These are phyloP conservation scores for Bos javanicus DNA, from an alignment of 2,113 vertebrate species.

Conservation along the genomic window DNA sequence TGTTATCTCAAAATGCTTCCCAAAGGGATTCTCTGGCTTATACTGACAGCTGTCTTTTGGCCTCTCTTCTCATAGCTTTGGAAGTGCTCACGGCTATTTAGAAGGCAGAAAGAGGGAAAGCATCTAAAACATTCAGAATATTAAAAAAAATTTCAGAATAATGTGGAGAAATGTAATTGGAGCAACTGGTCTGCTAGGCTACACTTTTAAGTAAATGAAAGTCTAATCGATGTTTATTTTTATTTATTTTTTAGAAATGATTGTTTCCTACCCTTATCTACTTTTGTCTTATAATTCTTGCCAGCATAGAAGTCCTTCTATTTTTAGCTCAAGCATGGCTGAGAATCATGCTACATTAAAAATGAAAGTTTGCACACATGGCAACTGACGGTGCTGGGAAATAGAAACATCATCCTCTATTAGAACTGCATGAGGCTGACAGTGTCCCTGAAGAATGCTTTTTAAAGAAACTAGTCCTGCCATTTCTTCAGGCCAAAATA, in stretches of 20 bases:
- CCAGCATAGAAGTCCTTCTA: not conserved
- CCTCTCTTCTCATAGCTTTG: not conserved
- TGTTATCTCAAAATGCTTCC: not conserved
- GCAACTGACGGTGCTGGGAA: not conserved
- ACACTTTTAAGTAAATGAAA: not conserved
- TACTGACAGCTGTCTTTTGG: not conserved
- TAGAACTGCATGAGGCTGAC: not conserved
- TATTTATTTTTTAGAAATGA: not conserved
- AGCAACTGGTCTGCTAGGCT: not conserved
- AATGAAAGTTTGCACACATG: conserved; percentile 34
- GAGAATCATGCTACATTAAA: conserved; percentile 12
- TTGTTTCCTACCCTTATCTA: not conserved
- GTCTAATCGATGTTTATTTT: not conserved
- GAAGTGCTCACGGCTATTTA: not conserved
- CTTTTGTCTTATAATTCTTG: not conserved
- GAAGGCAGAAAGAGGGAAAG: not conserved
- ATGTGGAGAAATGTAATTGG: not conserved
- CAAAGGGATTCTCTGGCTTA: not conserved
- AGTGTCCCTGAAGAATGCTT: not conserved
- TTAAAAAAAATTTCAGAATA: not conserved
- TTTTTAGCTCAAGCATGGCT: not conserved
- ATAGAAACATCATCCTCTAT: not conserved
- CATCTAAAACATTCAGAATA: not conserved
- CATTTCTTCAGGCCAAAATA: conserved; percentile 23
- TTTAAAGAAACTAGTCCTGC: conserved; percentile 18